Conservation (phyloP, 1,140 invertebrate species). For the Oncopeltus fasciatus region DNA sequence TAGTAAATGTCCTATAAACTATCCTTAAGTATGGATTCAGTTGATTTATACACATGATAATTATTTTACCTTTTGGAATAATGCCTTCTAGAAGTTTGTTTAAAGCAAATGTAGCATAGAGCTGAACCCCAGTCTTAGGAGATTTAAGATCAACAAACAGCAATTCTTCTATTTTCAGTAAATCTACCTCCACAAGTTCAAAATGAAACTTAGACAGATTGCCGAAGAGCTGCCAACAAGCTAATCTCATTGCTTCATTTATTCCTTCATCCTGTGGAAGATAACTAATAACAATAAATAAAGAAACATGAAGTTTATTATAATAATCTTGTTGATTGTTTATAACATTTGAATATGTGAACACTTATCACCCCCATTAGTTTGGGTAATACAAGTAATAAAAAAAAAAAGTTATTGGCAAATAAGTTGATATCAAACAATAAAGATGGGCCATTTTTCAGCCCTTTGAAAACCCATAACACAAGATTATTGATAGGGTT, state of each 20-base stretch:
- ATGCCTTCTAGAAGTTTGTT: not conserved
- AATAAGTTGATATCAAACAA: too few relatives aligned
- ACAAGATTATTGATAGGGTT: too few relatives aligned
- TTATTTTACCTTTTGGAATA: not conserved
- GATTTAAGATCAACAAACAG: not conserved
- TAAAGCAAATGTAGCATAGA: not conserved
- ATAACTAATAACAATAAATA: not conserved
- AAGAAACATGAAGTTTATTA: not conserved
- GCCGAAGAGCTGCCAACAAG: not conserved
- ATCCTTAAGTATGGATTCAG: too few relatives aligned
- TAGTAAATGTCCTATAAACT: too few relatives aligned
- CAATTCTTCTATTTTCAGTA: not conserved
- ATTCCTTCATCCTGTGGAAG: not conserved
- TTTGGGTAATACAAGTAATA: too few relatives aligned
- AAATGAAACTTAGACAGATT: not conserved
- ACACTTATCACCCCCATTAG: too few relatives aligned
- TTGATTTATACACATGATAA: too few relatives aligned
- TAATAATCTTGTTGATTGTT: too few relatives aligned
- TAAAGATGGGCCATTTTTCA: too few relatives aligned
- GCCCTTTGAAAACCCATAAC: too few relatives aligned
- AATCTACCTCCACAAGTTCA: not conserved
- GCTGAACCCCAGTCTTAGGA: not conserved
- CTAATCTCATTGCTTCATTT: not conserved
- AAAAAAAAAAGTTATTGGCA: too few relatives aligned
- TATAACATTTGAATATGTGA: too few relatives aligned